phyloP scores from a whole-genome alignment of 2,113 vertebrate genomes.

The Spea bombifrons region DNA sequence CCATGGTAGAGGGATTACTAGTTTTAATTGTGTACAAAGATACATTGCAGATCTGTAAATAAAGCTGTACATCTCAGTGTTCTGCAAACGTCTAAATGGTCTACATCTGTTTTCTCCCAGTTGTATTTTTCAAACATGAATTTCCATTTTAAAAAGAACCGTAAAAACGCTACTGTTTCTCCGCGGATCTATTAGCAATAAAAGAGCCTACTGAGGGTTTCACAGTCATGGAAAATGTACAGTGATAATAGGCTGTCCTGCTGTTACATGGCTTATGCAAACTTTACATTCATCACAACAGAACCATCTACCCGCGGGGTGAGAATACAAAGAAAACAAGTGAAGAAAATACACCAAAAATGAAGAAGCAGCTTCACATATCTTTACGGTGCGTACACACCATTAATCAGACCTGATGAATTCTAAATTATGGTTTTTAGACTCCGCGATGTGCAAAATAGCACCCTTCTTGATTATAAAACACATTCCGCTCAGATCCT shows the following conservation, averaged over 20 bases:
- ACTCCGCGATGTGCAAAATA: neutral
- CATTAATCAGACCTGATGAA: slow-evolving; percentile 79
- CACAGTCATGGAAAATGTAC: slow-evolving; percentile 84
- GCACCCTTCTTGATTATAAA: neutral
- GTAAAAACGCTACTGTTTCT: slow-evolving; percentile 82
- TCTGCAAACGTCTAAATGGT: slow-evolving; percentile 80
- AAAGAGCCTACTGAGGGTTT: slow-evolving; percentile 86
- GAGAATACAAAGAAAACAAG: slow-evolving; percentile 70
- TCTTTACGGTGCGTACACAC: slow-evolving; percentile 68
- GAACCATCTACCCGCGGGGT: slow-evolving; percentile 80
- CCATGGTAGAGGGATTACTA: slow-evolving; percentile 75
- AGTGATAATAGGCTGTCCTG: slow-evolving; percentile 84
- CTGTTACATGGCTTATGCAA: slow-evolving; percentile 85
- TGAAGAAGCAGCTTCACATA: slow-evolving; percentile 66
- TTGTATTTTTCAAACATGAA: slow-evolving; percentile 85
- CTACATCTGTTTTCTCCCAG: slow-evolving; percentile 82
- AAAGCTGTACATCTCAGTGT: slow-evolving; percentile 78
- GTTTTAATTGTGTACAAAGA: slow-evolving; percentile 74
- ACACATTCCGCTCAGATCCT: neutral
- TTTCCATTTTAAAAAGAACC: slow-evolving; percentile 87
- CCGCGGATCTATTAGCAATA: slow-evolving; percentile 85
- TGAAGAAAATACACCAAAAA: slow-evolving; percentile 71
- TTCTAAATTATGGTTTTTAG: slow-evolving; percentile 50
- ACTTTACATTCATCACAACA: slow-evolving; percentile 81
- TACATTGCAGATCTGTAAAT: slow-evolving; percentile 76